These are phyloP conservation scores for Hippocampus comes DNA, from an alignment of 2,113 vertebrate species.

Conservation along the genomic window DNA sequence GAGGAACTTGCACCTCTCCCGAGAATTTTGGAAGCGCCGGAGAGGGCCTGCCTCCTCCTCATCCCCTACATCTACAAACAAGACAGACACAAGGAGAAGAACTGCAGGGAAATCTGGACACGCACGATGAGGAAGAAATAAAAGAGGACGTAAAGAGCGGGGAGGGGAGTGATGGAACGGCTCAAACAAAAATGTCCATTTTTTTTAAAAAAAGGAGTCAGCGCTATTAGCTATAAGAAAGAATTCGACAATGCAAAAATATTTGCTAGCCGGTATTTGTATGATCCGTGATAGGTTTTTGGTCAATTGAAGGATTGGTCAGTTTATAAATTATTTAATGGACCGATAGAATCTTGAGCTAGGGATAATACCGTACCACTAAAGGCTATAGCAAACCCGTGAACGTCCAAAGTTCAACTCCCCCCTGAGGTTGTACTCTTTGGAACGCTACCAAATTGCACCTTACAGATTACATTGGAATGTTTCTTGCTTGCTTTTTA, in stretches of 20 bases:
- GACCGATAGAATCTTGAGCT: not conserved
- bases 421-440: not conserved
- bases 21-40: slow-evolving; percentile 78
- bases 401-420: not conserved
- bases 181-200: slow-evolving; percentile 43
- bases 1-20: slow-evolving; percentile 82
- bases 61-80: slow-evolving; percentile 93
- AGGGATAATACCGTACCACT: not conserved
- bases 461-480: not conserved
- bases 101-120: slow-evolving; percentile 85
- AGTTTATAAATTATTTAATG: not conserved
- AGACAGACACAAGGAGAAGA: slow-evolving; percentile 88
- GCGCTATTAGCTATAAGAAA: not conserved
- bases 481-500: not conserved
- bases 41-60: slow-evolving; percentile 89
- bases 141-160: slow-evolving; percentile 14
- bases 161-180: slow-evolving; percentile 13
- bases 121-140: slow-evolving; percentile 53
- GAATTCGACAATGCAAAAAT: not conserved
- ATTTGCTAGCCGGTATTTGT: not conserved
- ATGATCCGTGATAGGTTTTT: not conserved
- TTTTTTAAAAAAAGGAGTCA: slow-evolving; percentile 7
- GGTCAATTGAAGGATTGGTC: not conserved
- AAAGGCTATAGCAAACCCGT: not conserved
- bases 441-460: not conserved